Evolutionary conservation across 2,797 vertebrate species (phyloP), one percentile per base, ranked within the genome.

Genomic region (Dendrocincla fuliginosa): DNA sequence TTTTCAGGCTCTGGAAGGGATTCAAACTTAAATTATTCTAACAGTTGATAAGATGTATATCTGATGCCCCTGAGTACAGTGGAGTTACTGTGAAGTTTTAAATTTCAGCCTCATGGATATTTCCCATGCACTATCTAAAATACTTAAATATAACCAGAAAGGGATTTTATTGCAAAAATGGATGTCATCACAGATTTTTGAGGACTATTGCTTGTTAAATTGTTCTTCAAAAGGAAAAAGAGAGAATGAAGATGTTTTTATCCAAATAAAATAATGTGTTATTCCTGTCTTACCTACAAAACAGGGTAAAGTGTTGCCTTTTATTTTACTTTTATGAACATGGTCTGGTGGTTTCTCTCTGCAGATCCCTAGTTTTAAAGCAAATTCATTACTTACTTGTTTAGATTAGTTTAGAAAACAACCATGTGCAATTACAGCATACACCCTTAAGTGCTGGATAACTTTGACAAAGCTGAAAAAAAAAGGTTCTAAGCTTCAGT

Each of bases 11-110:
- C 57, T 88, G 53, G 49, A 90, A 92, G 3, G 57, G 37, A 71
- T 92, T 70, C 24, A 88, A 86, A 90, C 65, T 69, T 30, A 84
- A 92, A 88, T 88, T 75, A 78, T 94, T 90, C 46, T 69, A 88
- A 57, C 46, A 78, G 65, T 75, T 71, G 92, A 76, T 87, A 87
- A 92, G 84, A 85, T 75, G 11, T 24, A 8, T 88, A 92, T 88
- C 46, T 90, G 27, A 78, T 65, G 24, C 27, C 30, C 17, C 13
- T 50, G n/a, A 68, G 7, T 70, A 71, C 56, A 78, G 41, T 9
- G 23, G 69, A 60, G 61, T 93, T 87, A 88, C 60, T 35, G 52
- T 32, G 52, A 87, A 84, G 59, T 91, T 92, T 91, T 85, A 63
- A 13, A 75, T 95, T 88, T 91, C 73, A 90, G n/a, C n/a, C 23